phyloP scores from a whole-genome alignment of 2,113 vertebrate species.

The Hoplias malabaricus region DNA sequence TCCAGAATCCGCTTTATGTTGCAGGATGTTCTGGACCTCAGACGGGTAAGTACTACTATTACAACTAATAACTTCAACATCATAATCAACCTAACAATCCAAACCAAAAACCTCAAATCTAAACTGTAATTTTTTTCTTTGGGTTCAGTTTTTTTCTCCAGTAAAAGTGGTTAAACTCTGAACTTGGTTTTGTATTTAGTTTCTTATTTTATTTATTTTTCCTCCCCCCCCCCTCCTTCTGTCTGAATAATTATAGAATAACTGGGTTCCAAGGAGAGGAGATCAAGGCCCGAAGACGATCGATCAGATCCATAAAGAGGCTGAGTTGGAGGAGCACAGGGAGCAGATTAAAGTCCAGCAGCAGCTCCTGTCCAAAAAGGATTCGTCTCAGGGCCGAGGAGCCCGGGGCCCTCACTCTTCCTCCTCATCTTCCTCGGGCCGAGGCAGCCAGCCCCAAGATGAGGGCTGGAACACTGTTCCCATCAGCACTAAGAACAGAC shows the following conservation, averaged over 20 bases:
- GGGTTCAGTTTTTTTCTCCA: neutral
- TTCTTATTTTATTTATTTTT: neutral
- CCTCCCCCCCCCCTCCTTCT: neutral
- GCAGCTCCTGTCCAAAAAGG: constrained; percentile 87
- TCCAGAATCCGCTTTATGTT: constrained; percentile 97
- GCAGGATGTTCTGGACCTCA: constrained; percentile 91
- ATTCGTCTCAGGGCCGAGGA: constrained; percentile 65
- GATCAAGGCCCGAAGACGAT: constrained; percentile 97
- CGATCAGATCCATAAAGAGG: constrained; percentile 97
- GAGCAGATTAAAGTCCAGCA: constrained; percentile 93
- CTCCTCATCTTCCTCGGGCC: constrained; percentile 62
- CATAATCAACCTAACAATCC: too few relatives aligned
- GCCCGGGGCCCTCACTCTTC: constrained; percentile 64
- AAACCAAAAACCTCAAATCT: too few relatives aligned
- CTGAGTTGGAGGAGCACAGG: constrained; percentile 90
- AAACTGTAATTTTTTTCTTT: neutral
- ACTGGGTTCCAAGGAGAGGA: constrained; percentile 92
- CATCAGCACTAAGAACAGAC: constrained; percentile 89
- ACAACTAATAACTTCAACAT: too few relatives aligned
- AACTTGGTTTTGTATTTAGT: neutral
- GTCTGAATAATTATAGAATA: constrained; percentile 79
- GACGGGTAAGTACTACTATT: constrained; percentile 72
- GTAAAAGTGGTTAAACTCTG: neutral
- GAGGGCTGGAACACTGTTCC: constrained; percentile 97
- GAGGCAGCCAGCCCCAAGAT: constrained; percentile 78